Evolutionary conservation across 2,797 vertebrate genomes (phyloP).

Genomic region (Lepus townsendii): DNA sequence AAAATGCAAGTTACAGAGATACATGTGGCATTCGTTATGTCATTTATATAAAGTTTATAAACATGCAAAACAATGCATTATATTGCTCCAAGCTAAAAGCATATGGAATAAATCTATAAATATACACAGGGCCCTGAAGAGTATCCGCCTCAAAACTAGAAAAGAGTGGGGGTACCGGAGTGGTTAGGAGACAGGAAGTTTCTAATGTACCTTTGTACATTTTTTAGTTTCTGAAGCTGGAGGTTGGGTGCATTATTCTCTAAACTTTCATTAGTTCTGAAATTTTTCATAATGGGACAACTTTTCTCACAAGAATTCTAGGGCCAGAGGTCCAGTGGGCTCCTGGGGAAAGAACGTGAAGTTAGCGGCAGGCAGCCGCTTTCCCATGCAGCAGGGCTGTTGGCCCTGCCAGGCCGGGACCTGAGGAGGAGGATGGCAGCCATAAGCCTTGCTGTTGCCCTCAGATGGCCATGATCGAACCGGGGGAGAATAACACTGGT

Average conservation of each 20-base stretch:
- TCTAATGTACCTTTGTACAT: background rate
- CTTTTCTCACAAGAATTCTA: background rate
- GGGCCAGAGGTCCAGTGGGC: background rate
- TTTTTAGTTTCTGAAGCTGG: background rate
- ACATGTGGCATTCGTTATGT: background rate
- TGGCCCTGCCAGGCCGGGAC: background rate
- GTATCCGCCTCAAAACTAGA: background rate
- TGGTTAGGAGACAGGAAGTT: background rate
- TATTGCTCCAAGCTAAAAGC: background rate
- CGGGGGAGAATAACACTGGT: background rate
- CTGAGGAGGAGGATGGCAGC: background rate
- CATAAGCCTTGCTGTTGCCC: background rate
- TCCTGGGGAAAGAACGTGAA: background rate
- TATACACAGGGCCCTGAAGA: background rate
- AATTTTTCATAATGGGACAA: slow-evolving; percentile 9
- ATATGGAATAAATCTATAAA: background rate
- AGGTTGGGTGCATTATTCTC: background rate
- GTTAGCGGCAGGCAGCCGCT: background rate
- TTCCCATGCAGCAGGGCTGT: background rate
- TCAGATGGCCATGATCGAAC: background rate
- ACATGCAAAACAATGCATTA: background rate
- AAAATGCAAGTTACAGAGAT: background rate
- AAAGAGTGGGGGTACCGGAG: background rate
- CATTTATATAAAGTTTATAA: background rate
- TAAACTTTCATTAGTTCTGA: slow-evolving; percentile 21